These are phyloP conservation scores for Morus bassanus DNA, from an alignment of 2,797 vertebrate genomes.

Conservation along the genomic window DNA sequence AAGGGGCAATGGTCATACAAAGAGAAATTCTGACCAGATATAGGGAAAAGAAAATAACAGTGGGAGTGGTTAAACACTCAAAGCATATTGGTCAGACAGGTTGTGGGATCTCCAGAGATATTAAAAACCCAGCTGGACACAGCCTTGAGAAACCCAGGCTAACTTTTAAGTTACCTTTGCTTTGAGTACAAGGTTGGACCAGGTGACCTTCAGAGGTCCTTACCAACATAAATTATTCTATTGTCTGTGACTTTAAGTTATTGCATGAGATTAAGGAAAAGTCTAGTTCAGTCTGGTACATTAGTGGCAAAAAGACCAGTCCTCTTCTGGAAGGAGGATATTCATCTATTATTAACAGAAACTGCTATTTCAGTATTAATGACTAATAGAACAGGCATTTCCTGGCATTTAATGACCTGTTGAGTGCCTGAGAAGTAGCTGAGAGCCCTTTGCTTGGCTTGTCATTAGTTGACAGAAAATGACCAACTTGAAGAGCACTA, in stretches of 20 bases:
- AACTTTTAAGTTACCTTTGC: neutral
- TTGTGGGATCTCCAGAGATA: neutral
- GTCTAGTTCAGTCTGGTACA: neutral
- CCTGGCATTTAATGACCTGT: slow-evolving; percentile 8
- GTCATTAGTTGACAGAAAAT: neutral
- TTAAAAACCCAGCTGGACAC: neutral
- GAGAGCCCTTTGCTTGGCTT: neutral
- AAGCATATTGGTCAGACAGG: neutral
- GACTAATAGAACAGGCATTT: neutral
- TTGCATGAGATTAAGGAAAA: neutral
- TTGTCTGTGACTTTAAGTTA: neutral
- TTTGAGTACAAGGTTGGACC: neutral
- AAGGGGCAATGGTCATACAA: neutral
- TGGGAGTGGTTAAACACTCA: neutral
- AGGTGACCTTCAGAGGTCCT: neutral
- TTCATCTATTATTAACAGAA: slow-evolving; percentile 46
- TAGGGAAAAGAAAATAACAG: neutral
- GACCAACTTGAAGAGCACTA: neutral
- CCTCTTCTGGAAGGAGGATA: neutral
- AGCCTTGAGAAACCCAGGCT: neutral
- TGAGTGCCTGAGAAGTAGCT: slow-evolving; percentile 8
- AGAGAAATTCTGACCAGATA: neutral
- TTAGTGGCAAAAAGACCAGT: slow-evolving; percentile 12
- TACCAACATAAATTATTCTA: neutral
- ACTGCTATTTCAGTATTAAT: slow-evolving; percentile 35